Evolutionary conservation across 1,140 invertebrate genomes (phyloP).

Genomic region (Anthonomus grandis): DNA sequence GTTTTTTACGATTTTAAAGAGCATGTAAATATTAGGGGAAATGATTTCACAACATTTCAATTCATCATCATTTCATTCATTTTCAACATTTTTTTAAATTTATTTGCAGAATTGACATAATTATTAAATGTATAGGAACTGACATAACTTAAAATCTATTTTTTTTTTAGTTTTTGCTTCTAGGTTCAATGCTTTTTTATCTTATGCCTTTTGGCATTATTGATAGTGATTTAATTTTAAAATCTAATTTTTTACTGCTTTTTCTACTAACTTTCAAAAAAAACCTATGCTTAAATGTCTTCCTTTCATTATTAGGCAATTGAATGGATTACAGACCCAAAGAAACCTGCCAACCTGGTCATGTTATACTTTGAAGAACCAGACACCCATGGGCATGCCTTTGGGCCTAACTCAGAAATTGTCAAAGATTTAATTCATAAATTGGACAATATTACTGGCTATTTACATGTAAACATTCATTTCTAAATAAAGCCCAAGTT

Average conservation of each 20-base stretch:
- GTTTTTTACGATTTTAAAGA: too few relatives aligned
- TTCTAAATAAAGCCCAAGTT: not conserved
- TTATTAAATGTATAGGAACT: not conserved
- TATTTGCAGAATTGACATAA: not conserved
- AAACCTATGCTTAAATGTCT: constrained; percentile 1
- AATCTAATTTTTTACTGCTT: not conserved
- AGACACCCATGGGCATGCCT: constrained; percentile 57
- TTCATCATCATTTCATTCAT: too few relatives aligned
- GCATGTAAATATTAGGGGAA: too few relatives aligned
- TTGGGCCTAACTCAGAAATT: constrained; percentile 48
- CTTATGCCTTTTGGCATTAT: too few relatives aligned
- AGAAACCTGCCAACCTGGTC: constrained; percentile 59
- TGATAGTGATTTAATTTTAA: not conserved
- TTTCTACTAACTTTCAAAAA: not conserved
- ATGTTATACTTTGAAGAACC: constrained; percentile 73
- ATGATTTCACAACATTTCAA: too few relatives aligned
- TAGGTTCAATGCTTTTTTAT: too few relatives aligned
- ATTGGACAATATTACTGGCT: constrained; percentile 58
- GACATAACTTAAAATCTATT: too few relatives aligned
- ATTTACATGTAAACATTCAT: constrained; percentile 43
- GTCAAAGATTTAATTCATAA: constrained; percentile 50
- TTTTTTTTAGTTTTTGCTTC: too few relatives aligned
- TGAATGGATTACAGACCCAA: constrained; percentile 61
- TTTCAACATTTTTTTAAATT: not conserved
- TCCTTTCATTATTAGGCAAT: constrained; percentile 52